phyloP scores from a whole-genome alignment of 2,113 vertebrate genomes.

The Gambusia holbrooki region DNA sequence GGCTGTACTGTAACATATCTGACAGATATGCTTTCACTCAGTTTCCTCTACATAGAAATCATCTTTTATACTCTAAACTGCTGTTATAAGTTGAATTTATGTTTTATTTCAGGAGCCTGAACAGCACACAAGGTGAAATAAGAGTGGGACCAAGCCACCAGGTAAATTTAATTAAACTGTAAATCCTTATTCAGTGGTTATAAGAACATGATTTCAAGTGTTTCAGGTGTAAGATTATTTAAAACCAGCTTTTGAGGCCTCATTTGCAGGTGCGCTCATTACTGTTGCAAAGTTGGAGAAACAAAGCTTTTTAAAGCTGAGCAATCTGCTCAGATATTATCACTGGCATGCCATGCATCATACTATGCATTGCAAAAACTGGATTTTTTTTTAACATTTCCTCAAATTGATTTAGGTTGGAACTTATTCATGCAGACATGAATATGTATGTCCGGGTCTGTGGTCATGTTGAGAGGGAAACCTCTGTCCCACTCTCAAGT shows the following conservation, averaged over 20 bases:
- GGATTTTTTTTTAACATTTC: not conserved
- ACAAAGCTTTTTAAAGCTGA: too few species aligned
- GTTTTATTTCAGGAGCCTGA: conserved; percentile 88
- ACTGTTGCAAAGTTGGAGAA: too few species aligned
- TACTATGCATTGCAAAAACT: too few species aligned
- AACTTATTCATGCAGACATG: too few species aligned
- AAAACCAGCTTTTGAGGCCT: too few species aligned
- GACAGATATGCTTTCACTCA: not conserved
- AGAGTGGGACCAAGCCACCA: conserved; percentile 98
- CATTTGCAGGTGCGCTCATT: too few species aligned
- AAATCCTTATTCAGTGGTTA: not conserved
- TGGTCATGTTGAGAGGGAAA: not conserved
- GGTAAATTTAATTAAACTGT: conserved; percentile 72
- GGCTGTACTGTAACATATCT: not conserved
- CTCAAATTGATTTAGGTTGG: too few species aligned
- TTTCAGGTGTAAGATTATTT: too few species aligned
- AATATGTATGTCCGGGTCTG: not conserved
- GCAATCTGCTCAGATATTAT: too few species aligned
- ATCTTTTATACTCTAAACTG: not conserved
- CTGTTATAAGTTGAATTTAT: not conserved
- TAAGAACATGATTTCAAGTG: too few species aligned
- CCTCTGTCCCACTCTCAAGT: not conserved
- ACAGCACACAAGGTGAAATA: conserved; percentile 98
- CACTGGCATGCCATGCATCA: too few species aligned
- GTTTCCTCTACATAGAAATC: not conserved